Conservation (phyloP, 1,140 invertebrate species). For the Cherax destructor region DNA sequence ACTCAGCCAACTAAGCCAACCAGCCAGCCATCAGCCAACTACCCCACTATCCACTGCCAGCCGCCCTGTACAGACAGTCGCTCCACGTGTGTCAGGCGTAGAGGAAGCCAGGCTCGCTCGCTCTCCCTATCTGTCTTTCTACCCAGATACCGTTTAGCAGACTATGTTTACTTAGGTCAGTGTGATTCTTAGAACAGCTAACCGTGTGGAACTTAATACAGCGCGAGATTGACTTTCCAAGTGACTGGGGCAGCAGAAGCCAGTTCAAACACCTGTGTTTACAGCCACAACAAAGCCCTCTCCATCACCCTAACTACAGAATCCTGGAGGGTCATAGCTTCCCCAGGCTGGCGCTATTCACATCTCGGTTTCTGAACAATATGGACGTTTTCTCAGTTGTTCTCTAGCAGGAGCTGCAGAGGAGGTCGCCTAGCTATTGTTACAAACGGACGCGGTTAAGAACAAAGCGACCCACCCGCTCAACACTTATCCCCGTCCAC, state of each 20-base stretch:
- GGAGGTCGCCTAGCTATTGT: constrained; percentile 16
- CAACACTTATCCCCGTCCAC: background rate
- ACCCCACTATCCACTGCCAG: constrained; percentile 25
- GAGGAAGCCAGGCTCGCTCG: constrained; percentile 7
- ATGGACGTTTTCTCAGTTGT: constrained; percentile 58
- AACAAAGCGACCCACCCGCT: background rate
- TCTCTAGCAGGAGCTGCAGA: constrained; percentile 56
- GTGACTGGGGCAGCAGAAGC: background rate
- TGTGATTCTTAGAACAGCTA: background rate
- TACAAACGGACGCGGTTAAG: constrained; percentile 8
- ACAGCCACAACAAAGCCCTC: background rate
- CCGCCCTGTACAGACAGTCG: constrained; percentile 16
- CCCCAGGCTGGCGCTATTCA: constrained; percentile 52
- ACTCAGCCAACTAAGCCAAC: constrained; percentile 26
- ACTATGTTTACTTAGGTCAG: background rate
- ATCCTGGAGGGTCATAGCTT: constrained; percentile 56
- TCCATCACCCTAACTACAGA: constrained; percentile 40
- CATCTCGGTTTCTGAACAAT: constrained; percentile 55
- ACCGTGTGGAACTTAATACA: background rate
- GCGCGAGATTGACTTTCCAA: background rate
- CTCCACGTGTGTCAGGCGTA: constrained; percentile 51
- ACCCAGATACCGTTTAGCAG: background rate
- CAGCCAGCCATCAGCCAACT: constrained; percentile 15
- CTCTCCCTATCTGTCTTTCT: background rate
- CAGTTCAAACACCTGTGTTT: background rate